Base-by-base conservation (phyloP, 2,797 vertebrate genomes). In the Oryzias dopingdopingensis region DNA sequence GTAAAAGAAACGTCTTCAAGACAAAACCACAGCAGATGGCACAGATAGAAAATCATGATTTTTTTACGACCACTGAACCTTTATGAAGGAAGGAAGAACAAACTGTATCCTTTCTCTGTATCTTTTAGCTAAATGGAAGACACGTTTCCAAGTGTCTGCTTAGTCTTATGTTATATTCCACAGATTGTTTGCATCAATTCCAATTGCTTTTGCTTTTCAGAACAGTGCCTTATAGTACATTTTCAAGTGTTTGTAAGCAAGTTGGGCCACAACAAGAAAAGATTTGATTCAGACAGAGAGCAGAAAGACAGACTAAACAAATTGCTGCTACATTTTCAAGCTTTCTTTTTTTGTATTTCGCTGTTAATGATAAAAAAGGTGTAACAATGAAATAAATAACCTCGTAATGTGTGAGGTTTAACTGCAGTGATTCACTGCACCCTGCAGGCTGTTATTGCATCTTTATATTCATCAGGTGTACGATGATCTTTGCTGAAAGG, bases 191-290 rank as follows among this genome's bases (percentile, higher is more conserved):
- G 60, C 64, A 62, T 61, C n/a, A 22, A 53, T 37, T 53, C 61
- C 70, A 62, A 80, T 59, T 40, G 54, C 29, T 60, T 24, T 49
- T 37, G 32, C 10, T 37, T 37, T 0, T 41, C 14, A 41, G 13
- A n/a, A 41, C 14, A 18, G n/a, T n/a, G 13, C 13, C 14, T 40
- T 3, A 4, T 62, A 64, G 64, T 61, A 60, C 47, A 61, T 67
- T 72, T 74, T 64, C 57, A 64, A 66, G 62, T 67, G 42, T 79
- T 73, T 74, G 51, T 48, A 67, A 70, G 75, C 58, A 52, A 67
- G 70, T 56, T 54, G 47, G 55, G n/a, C 17, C 29, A 24, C 45
- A 45, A 58, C 18, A 20, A 46, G 57, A 51, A 43, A 44, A 20
- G 50, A 26, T 23, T 57, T 24, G 14, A 53, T 13, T 37, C 20